Evolutionary conservation across 2,797 vertebrate genomes (phyloP).

Genomic region (Spinus pinus): DNA sequence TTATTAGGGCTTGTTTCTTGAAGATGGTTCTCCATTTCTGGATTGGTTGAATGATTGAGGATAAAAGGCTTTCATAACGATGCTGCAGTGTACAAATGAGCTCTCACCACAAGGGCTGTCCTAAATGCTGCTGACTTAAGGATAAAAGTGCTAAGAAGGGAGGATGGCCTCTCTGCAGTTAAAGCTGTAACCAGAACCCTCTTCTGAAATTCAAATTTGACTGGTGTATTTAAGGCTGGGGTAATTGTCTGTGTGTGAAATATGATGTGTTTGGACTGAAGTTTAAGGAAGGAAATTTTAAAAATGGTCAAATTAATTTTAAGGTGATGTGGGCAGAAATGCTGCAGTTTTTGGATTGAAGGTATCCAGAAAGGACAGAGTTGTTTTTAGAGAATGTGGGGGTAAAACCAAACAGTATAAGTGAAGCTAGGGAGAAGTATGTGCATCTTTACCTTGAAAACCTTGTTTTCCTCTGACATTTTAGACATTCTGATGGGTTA

Average conservation of each 20-base stretch:
- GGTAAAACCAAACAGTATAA: accelerated
- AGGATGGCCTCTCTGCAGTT: neutral
- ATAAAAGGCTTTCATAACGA: slow-evolving; percentile 51
- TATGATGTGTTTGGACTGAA: neutral
- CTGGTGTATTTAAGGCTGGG: neutral
- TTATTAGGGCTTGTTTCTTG: slow-evolving; percentile 65
- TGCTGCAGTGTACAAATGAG: slow-evolving; percentile 42
- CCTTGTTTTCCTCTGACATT: neutral
- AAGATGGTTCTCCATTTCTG: slow-evolving; percentile 21
- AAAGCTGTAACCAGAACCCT: neutral
- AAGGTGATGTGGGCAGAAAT: neutral
- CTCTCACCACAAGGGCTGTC: slow-evolving; percentile 48
- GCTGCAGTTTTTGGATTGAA: neutral
- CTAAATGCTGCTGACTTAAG: slow-evolving; percentile 57
- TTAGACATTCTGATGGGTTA: neutral
- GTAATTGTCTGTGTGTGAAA: neutral
- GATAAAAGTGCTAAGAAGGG: neutral
- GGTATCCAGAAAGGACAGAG: neutral
- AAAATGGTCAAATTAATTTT: neutral
- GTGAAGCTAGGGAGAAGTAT: neutral
- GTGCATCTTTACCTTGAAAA: neutral
- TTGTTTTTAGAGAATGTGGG: accelerated
- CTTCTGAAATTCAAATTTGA: neutral
- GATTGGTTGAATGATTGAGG: slow-evolving; percentile 37
- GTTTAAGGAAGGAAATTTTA: neutral